These are phyloP conservation scores for Cetoscarus ocellatus DNA, from an alignment of 2,797 vertebrate species.

Conservation along the genomic window DNA sequence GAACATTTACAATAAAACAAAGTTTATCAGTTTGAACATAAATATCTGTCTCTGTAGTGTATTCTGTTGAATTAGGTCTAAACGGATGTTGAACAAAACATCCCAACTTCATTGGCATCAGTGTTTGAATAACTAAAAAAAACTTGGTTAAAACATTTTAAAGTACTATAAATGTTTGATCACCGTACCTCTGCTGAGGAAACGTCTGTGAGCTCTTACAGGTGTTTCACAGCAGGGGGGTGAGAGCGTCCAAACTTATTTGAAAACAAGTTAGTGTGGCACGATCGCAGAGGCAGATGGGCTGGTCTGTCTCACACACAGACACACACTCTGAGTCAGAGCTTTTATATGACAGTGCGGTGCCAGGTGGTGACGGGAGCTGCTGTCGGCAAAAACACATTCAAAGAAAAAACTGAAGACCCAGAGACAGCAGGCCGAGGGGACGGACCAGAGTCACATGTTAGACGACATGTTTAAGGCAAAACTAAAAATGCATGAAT, in stretches of 20 bases:
- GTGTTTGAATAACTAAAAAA: too few relatives aligned
- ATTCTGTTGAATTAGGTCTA: too few relatives aligned
- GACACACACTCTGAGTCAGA: conserved; percentile 57
- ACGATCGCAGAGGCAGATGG: conserved; percentile 55
- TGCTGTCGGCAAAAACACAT: conserved; percentile 54
- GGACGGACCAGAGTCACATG: conserved; percentile 6
- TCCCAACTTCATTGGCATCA: too few relatives aligned
- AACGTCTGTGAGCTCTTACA: conserved; percentile 16
- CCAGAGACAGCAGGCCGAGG: conserved; percentile 7
- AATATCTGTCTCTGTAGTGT: too few relatives aligned
- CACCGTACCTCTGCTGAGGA: background rate
- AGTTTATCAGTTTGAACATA: too few relatives aligned
- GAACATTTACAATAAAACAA: too few relatives aligned
- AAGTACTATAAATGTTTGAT: too few relatives aligned
- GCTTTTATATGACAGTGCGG: conserved; percentile 36
- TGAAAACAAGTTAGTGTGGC: conserved; percentile 47
- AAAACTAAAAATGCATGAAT: too few relatives aligned
- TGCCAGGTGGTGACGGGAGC: conserved; percentile 65
- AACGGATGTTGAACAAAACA: too few relatives aligned
- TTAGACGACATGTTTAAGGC: background rate
- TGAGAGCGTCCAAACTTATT: conserved; percentile 10
- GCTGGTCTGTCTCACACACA: conserved; percentile 27
- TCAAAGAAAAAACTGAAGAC: conserved; percentile 15
- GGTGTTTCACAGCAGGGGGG: background rate
- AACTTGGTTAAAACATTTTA: too few relatives aligned